phyloP scores from a whole-genome alignment of 2,797 vertebrate genomes.

The Enteromius viviparus region DNA sequence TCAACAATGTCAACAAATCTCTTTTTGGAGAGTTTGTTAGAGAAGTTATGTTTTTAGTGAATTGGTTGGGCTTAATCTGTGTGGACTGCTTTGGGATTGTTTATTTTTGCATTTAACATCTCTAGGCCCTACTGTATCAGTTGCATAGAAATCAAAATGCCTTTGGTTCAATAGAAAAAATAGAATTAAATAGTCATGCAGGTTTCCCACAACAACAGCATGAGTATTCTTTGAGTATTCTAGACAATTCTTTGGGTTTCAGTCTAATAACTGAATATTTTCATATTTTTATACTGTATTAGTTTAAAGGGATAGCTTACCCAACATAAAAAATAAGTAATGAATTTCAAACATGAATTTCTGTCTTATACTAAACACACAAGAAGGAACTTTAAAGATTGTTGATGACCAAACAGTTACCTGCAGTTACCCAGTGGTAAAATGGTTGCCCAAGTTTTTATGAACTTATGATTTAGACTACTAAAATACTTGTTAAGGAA shows the following conservation, averaged over 20 bases:
- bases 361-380: not conserved
- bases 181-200: not conserved
- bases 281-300: not conserved
- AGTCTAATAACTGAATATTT: not conserved
- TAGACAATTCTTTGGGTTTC: not conserved
- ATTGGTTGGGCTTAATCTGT: too few species aligned
- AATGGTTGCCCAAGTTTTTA: too few species aligned
- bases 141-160: too few species aligned
- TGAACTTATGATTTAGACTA: not conserved
- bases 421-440: not conserved
- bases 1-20: too few species aligned
- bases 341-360: not conserved
- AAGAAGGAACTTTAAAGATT: not conserved
- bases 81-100: too few species aligned
- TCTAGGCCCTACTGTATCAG: too few species aligned
- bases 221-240: too few species aligned
- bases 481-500: not conserved
- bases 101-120: too few species aligned
- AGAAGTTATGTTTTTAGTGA: too few species aligned
- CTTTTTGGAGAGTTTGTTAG: too few species aligned
- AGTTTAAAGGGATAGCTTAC: not conserved
- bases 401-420: not conserved
- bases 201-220: not conserved
- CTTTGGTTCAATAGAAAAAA: too few species aligned
- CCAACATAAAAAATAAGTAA: not conserved